Evolutionary conservation across 1,140 invertebrate genomes (phyloP).

Genomic region (Rhynchophorus ferrugineus): DNA sequence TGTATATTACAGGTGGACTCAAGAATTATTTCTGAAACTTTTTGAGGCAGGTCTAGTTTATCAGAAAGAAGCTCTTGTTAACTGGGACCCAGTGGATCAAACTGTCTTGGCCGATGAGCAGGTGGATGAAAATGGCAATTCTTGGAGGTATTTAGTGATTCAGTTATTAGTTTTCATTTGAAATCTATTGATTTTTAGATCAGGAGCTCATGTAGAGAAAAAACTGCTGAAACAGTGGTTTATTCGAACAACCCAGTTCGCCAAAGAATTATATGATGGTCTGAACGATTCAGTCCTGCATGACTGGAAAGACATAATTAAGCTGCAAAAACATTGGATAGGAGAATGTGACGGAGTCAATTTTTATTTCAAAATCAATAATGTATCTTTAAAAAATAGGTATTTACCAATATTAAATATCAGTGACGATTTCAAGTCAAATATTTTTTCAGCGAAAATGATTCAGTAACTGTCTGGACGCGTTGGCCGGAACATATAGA

Average conservation of each 20-base stretch:
- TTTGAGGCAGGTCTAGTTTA: slow-evolving; percentile 80
- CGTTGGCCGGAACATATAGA: slow-evolving; percentile 65
- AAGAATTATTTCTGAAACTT: slow-evolving; percentile 88
- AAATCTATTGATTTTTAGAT: slow-evolving; percentile 71
- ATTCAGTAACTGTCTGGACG: slow-evolving; percentile 65
- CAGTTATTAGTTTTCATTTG: too few species aligned
- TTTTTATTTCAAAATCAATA: slow-evolving; percentile 60
- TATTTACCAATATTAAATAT: too few species aligned
- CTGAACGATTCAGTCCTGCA: slow-evolving; percentile 59
- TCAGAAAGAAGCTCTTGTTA: slow-evolving; percentile 83
- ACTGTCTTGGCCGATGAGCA: slow-evolving; percentile 98
- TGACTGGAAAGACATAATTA: slow-evolving; percentile 80
- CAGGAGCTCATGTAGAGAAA: slow-evolving; percentile 91
- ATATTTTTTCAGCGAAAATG: slow-evolving; percentile 29
- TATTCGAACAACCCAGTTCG: slow-evolving; percentile 82
- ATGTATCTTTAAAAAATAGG: not conserved
- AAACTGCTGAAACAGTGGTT: slow-evolving; percentile 91
- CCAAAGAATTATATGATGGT: slow-evolving; percentile 70
- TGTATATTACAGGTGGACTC: slow-evolving; percentile 88
- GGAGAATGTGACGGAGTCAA: slow-evolving; percentile 79
- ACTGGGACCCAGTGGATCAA: slow-evolving; percentile 98
- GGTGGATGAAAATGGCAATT: slow-evolving; percentile 83
- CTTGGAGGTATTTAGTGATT: slow-evolving; percentile 59
- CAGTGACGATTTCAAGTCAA: not conserved
- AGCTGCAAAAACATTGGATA: slow-evolving; percentile 93